phyloP scores from a whole-genome alignment of 35 echinoderm and acorn worm genomes.

The Chiridota heheva region DNA sequence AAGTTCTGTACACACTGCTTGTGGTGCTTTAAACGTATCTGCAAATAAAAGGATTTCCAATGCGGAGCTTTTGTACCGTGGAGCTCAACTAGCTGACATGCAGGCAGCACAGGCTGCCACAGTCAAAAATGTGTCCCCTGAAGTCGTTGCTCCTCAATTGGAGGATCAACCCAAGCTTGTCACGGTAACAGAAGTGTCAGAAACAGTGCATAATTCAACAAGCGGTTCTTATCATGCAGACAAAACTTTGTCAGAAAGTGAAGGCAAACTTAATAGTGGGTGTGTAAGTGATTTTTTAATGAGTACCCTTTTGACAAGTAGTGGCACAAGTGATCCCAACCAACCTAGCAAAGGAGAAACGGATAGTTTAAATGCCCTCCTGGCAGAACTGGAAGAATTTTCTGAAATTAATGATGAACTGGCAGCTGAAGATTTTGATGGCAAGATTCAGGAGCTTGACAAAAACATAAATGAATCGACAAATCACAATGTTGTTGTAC shows the following conservation, averaged over 20 bases:
- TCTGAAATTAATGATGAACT: slow-evolving; percentile 29
- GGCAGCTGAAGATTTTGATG: background rate
- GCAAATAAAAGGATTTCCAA: slow-evolving; percentile 43
- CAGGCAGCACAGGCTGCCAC: slow-evolving; percentile 39
- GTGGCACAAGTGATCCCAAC: no score
- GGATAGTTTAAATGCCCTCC: slow-evolving; percentile 16
- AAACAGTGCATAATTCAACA: no score
- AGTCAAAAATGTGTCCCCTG: slow-evolving; percentile 8
- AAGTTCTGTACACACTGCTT: slow-evolving; percentile 23
- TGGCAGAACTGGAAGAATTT: slow-evolving; percentile 31
- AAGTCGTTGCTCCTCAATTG: background rate
- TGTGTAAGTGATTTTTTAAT: no score
- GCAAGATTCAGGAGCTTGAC: background rate
- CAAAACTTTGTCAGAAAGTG: background rate
- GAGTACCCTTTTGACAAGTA: no score
- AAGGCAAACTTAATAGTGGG: no score
- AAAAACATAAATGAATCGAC: no score
- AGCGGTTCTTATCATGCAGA: background rate
- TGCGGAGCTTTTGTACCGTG: slow-evolving; percentile 67
- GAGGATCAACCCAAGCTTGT: slow-evolving; percentile 30
- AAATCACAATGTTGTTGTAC: no score
- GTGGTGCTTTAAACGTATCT: slow-evolving; percentile 50
- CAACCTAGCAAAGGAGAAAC: no score
- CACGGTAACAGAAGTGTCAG: slow-evolving; percentile 9
- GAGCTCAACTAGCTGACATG: background rate